Evolutionary conservation across 2,113 vertebrate species (phyloP).

Genomic region (Anser brachyrhynchus): DNA sequence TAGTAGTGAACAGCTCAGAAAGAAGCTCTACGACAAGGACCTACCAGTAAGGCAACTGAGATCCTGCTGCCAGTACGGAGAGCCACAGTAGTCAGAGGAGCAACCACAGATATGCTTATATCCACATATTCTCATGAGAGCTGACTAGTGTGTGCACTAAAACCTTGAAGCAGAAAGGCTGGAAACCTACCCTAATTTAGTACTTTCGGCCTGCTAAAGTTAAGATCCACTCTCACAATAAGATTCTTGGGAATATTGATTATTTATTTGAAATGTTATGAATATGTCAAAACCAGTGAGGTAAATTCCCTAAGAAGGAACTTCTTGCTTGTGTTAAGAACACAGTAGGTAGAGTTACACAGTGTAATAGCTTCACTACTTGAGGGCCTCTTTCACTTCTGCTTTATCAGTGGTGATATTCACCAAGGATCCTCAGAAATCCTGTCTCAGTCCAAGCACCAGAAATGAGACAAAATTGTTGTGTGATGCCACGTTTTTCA

Average conservation of each 20-base stretch:
- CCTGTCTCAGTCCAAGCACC: neutral
- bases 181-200: neutral
- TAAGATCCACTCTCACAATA: neutral
- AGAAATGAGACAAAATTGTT: neutral
- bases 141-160: too few relatives aligned
- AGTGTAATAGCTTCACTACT: neutral
- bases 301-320: neutral
- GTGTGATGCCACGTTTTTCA: neutral
- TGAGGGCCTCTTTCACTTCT: neutral
- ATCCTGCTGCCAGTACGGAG: neutral
- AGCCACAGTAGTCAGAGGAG: too few relatives aligned
- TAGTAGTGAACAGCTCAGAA: neutral
- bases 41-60: neutral
- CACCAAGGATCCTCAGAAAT: neutral
- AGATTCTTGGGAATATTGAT: neutral
- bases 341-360: neutral
- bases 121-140: too few relatives aligned
- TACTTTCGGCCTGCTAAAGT: neutral
- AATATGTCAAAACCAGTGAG: neutral
- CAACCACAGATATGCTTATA: neutral
- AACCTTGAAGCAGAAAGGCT: neutral
- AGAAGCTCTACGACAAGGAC: neutral
- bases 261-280: neutral
- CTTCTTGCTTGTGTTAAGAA: neutral
- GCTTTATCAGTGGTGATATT: accelerated